Conservation (phyloP, 2,113 vertebrate genomes). For the Picathartes gymnocephalus region DNA sequence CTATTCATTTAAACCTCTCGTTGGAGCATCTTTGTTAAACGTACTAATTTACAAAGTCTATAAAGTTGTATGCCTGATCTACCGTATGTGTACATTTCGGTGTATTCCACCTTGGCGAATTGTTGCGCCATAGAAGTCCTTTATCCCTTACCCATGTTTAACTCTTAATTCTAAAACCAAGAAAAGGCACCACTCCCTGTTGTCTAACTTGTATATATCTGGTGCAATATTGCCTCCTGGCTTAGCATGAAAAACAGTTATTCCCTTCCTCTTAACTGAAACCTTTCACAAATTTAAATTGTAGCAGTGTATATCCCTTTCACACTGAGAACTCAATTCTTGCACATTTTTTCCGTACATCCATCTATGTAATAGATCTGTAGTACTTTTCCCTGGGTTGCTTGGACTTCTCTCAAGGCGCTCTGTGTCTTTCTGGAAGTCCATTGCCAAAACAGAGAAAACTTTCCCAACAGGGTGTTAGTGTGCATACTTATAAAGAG, state of each 20-base stretch:
- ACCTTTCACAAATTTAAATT: not conserved
- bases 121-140: not conserved
- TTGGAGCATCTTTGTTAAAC: not conserved
- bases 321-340: not conserved
- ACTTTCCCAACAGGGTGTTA: not conserved
- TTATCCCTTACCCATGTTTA: not conserved
- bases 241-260: not conserved
- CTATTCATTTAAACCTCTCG: not conserved
- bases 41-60: not conserved
- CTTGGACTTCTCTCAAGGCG: not conserved
- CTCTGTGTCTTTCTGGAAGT: not conserved
- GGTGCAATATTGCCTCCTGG: accelerated
- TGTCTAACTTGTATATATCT: not conserved
- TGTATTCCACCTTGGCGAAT: not conserved
- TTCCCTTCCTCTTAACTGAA: not conserved
- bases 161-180: not conserved
- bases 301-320: not conserved
- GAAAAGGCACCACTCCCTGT: not conserved
- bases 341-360: not conserved
- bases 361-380: not conserved
- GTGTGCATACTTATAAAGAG: not conserved
- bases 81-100: not conserved
- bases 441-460: not conserved
- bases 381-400: not conserved
- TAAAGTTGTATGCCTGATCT: accelerated